Base-by-base conservation (phyloP, 2,797 vertebrate species). In the Clarias platycephalus region DNA sequence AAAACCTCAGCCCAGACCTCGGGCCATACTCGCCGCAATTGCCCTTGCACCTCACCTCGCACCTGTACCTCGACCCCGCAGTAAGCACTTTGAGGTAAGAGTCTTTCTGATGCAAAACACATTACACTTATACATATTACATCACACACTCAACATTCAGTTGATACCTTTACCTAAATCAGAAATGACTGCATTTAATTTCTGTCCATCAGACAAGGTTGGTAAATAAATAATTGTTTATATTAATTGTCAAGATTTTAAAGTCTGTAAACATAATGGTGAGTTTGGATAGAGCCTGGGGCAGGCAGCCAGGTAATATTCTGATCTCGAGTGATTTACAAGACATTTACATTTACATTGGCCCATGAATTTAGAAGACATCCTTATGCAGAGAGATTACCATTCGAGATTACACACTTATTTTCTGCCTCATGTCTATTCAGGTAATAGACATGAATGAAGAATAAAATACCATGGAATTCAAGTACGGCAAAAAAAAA, bases 41-140 rank as follows among this genome's bases (percentile, higher is more conserved):
- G 83, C 62, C n/a, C 86, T 82, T 7, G 53, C 53, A 0, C 40
- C 40, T 7, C 85, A 83, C 28, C 78, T 86, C 64, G 88, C 89
- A 3, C 94, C 95, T 5, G 92, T 95, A 13, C 95, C 95, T 22
- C 90, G 92, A 12, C 95, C 95, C 0, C 94, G 94, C 83, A 95
- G 94, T 88, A 94, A 92, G 40, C 87, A 92, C 0, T 89, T 93
- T 85, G 91, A 95, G 94, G 95, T 94, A 87, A 57, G 75, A 78
- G 60, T 15, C 53, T 31, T 13, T 55, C 0, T 62, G 9, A 24
- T 16, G 15, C 72, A 62, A 40, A 71, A n/a, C 12, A 4, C 24
- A 49, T 49, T 12, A 49, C 18, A 53, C 66, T 15, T 18, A 1
- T 37, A 37, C 5, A 5, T 37, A 49, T 49, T 49, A 49, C 18